Base-by-base conservation (phyloP, 2,113 vertebrate genomes). In the Psettodes erumei region DNA sequence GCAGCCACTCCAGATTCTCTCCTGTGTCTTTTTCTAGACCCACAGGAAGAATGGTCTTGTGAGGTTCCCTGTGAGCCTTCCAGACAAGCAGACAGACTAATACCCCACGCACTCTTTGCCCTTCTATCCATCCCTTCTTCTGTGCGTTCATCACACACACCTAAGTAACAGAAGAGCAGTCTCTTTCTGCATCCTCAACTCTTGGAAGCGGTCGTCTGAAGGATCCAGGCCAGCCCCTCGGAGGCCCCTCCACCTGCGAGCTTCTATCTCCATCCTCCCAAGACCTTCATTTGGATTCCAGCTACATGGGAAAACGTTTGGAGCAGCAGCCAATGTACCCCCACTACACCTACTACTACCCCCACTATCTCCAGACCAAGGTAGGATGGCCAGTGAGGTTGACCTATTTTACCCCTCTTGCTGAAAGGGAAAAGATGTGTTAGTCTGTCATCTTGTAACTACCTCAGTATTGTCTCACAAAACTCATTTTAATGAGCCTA, bases 281-380 rank as follows among this genome's bases (percentile, higher is more conserved):
- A 85, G 75, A 90, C 81, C 86, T 91, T 86, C 79, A 77, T 18
- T 80, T 82, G 91, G 96, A 97, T 95, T 97, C 96, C 95, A 98
- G 95, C 97, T 98, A 97, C 96, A 98, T 98, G 97, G 97, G 97
- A 96, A 98, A 98, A 96, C 96, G 96, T 94, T 94, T 98, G 96
- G 97, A 98, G 89, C 97, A 98, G 95, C 96, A 97, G 90, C 97
- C 95, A 97, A 98, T 98, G 97, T 98, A 96, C 96, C 97, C 97
- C 90, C 96, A 98, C 95, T 98, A 97, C 95, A 97, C 96, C 91
- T 98, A 97, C 95, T 98, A 97, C 95, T 98, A 98, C 89, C 97
- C 97, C 92, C 97, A 97, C 92, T 97, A 97, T 94, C 95, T 97
- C 92, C 97, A 98, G 95, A 97, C 96, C 93, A 98, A 98, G 97